These are phyloP conservation scores for Caenorhabditis sp. DNA, from an alignment of 2,888 invertebrate genomes.

Conservation along the genomic window DNA sequence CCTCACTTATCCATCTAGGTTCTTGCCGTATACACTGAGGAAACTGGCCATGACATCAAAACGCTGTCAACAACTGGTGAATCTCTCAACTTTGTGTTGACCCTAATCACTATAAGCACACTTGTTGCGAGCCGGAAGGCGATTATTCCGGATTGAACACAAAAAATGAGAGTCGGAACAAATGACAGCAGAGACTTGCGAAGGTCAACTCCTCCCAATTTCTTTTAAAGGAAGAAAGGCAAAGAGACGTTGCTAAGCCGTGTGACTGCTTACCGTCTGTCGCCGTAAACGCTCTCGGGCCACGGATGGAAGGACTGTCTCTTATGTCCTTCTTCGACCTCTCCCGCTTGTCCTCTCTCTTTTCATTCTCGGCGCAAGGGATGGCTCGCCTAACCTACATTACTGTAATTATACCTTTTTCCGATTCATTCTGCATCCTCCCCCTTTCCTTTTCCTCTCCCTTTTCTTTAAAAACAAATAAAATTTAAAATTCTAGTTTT, in stretches of 20 bases:
- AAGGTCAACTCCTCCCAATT: constrained; percentile 38
- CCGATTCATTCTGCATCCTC: constrained; percentile 23
- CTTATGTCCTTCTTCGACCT: constrained; percentile 38
- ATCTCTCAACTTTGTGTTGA: constrained; percentile 40
- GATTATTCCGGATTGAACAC: constrained; percentile 33
- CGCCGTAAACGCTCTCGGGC: constrained; percentile 59
- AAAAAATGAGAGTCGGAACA: constrained; percentile 4
- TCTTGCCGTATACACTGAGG: too few species aligned
- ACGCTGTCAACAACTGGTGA: constrained; percentile 4
- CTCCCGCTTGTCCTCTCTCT: constrained; percentile 23
- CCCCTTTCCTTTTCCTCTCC: constrained; percentile 19
- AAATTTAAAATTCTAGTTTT: background rate
- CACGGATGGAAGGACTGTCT: constrained; percentile 2
- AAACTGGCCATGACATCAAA: constrained; percentile 42
- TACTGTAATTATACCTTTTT: constrained; percentile 58
- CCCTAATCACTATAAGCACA: constrained; percentile 36
- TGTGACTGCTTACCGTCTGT: constrained; percentile 53
- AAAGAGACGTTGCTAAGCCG: constrained; percentile 47
- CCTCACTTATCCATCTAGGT: too few species aligned
- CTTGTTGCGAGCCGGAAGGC: constrained; percentile 40
- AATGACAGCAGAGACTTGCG: constrained; percentile 1
- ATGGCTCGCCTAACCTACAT: constrained; percentile 66
- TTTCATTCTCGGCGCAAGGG: constrained; percentile 42
- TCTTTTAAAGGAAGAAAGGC: constrained; percentile 17
- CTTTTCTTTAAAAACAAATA: constrained; percentile 1